phyloP scores from a whole-genome alignment of 2,113 vertebrate genomes.

The Alexandromys fortis region DNA sequence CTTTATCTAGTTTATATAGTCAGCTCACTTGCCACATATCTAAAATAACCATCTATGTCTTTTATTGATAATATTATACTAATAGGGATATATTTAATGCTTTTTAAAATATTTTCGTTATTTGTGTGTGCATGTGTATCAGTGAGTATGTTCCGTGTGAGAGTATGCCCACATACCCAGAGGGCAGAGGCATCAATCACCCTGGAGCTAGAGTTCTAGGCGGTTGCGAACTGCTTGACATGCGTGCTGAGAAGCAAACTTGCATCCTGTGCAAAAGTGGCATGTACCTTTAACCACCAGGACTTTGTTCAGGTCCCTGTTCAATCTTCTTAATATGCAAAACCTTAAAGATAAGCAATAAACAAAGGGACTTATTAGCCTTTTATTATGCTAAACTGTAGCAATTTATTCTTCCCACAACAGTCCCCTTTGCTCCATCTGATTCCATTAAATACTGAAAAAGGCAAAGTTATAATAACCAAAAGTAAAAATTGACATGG shows the following conservation, averaged over 20 bases:
- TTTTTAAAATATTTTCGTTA: background rate
- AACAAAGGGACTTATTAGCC: background rate
- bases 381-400: conserved; percentile 20
- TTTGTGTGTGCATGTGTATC: background rate
- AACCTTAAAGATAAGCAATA: background rate
- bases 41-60: background rate
- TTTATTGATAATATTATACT: background rate
- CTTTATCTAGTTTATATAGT: background rate
- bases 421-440: conserved; percentile 50
- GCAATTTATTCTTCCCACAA: conserved; percentile 16
- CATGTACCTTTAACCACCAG: background rate
- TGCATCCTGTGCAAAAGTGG: background rate
- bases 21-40: background rate
- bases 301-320: background rate
- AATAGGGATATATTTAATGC: background rate
- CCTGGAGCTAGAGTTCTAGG: background rate
- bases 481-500: conserved; percentile 70
- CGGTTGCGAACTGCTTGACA: background rate
- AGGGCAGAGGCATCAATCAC: background rate
- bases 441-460: background rate
- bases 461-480: background rate
- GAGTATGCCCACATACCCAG: background rate
- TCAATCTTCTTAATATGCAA: background rate
- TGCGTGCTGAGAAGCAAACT: background rate
- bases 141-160: background rate